A percentile compares a stretch with the other conserved stretches of the same genome.
Evolutionary conservation across 2,113 vertebrate genomes (phyloP).

Genomic region (Tragelaphus scriptus): DNA sequence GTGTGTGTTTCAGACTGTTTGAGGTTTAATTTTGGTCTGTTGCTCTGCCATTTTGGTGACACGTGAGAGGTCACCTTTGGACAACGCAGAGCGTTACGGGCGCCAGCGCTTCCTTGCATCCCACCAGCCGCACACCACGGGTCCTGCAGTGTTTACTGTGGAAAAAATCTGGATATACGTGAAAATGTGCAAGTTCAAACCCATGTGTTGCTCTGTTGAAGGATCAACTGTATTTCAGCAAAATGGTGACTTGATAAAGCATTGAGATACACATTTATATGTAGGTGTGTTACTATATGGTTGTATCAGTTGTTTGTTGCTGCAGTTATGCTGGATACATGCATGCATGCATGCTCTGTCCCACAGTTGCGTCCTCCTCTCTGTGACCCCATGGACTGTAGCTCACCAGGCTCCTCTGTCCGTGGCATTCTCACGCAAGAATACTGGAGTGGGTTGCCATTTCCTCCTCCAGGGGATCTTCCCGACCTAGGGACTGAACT

Average conservation of each 20-base stretch:
- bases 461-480: not conserved
- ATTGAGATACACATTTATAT: not conserved
- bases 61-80: not conserved
- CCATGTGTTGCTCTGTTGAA: not conserved
- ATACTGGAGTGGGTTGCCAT: not conserved
- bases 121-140: not conserved
- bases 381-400: not conserved
- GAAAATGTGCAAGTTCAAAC: not conserved
- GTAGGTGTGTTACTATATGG: too few relatives aligned
- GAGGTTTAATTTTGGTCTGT: not conserved
- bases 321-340: not conserved
- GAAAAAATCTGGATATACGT: not conserved
- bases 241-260: not conserved
- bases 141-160: not conserved
- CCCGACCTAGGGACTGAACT: not conserved
- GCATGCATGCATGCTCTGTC: fast-evolving
- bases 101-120: fast-evolving
- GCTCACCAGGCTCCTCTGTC: not conserved
- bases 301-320: not conserved
- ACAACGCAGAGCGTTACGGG: not conserved
- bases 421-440: not conserved
- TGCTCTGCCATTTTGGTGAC: not conserved
- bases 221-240: not conserved
- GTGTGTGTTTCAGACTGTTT: not conserved
- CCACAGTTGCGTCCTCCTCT: not conserved